Percentiles rank a stretch among this genome's conserved stretches.
phyloP scores from a whole-genome alignment of 2,888 invertebrate genomes.

The Parascotia fuliginaria region DNA sequence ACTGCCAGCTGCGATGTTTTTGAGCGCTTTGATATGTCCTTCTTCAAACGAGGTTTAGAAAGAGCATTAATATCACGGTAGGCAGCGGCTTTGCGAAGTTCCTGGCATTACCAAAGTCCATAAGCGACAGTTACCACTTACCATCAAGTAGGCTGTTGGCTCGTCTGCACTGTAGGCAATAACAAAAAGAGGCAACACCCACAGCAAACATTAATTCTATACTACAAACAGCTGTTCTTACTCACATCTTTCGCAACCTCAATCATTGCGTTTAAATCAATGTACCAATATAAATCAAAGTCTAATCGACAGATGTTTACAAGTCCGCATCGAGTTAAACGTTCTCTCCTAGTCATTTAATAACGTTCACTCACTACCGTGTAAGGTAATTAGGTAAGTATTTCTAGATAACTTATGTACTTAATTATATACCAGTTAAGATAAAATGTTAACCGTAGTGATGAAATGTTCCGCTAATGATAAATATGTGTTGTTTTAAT shows the following conservation, averaged over 20 bases:
- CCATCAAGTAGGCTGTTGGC: too few species aligned
- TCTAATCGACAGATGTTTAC: background rate
- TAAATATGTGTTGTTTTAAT: conserved; percentile 49
- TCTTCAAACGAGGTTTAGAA: too few species aligned
- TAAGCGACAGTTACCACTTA: too few species aligned
- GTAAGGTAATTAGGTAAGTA: conserved; percentile 41
- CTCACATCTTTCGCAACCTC: background rate
- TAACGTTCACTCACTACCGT: conserved; percentile 18
- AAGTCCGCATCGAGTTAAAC: conserved; percentile 6
- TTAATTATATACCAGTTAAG: conserved; percentile 52
- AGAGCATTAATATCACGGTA: too few species aligned
- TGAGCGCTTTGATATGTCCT: too few species aligned
- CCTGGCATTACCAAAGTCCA: too few species aligned
- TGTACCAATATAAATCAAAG: background rate
- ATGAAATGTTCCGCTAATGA: conserved; percentile 48
- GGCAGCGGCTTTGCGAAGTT: too few species aligned
- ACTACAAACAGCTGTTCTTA: too few species aligned
- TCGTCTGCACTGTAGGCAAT: too few species aligned
- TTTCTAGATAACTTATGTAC: conserved; percentile 44
- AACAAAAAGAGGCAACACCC: too few species aligned
- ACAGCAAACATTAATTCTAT: too few species aligned
- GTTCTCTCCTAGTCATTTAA: conserved; percentile 7
- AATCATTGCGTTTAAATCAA: background rate
- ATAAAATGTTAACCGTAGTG: conserved; percentile 47
- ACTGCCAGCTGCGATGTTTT: too few species aligned